Evolutionary conservation across 2,113 vertebrate species (phyloP).

Genomic region (Hypocryptadius cinnamomeus): DNA sequence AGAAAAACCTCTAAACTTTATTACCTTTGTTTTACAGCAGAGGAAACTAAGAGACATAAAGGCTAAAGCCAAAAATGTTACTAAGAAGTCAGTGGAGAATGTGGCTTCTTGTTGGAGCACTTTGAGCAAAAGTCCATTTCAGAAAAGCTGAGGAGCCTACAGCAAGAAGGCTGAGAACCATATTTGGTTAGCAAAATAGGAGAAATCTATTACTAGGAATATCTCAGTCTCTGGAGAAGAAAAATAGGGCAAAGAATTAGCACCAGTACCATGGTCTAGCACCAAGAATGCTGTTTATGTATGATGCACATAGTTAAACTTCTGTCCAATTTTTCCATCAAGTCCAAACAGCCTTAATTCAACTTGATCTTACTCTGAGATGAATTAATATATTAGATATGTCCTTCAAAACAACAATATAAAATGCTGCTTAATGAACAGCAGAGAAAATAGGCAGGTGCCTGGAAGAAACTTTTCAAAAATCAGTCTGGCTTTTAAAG

Average conservation of each 20-base stretch:
- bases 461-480: not conserved
- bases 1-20: not conserved
- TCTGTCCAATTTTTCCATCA: not conserved
- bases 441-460: not conserved
- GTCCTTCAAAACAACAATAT: not conserved
- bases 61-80: not conserved
- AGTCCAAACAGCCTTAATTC: not conserved
- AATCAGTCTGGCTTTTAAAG: not conserved
- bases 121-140: not conserved
- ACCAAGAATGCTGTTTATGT: not conserved
- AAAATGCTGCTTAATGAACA: not conserved
- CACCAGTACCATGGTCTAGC: not conserved
- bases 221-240: not conserved
- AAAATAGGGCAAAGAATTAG: constrained; percentile 15
- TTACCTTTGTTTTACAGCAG: not conserved
- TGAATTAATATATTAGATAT: not conserved
- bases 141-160: not conserved
- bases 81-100: not conserved
- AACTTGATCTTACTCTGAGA: not conserved
- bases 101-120: not conserved
- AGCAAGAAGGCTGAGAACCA: not conserved
- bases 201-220: not conserved
- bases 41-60: not conserved
- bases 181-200: not conserved
- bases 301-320: not conserved